phyloP scores from a whole-genome alignment of 2,113 vertebrate genomes.

The Grammomys dolichurus region DNA sequence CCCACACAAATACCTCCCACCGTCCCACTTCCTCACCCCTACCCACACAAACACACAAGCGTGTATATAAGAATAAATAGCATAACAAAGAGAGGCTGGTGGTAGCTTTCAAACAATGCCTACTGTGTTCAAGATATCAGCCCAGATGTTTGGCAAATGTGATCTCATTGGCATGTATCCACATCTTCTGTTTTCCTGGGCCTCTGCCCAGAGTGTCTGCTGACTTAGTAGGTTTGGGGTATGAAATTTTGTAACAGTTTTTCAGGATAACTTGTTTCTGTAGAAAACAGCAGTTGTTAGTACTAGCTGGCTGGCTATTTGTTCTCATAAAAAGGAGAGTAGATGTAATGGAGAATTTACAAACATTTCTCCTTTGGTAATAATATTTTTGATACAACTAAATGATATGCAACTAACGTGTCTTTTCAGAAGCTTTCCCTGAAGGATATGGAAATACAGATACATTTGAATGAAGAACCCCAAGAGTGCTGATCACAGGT shows the following conservation, averaged over 20 bases:
- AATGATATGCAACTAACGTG: not conserved
- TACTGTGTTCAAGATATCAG: not conserved
- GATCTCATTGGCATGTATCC: not conserved
- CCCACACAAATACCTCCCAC: not conserved
- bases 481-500: not conserved
- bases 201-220: conserved; percentile 11
- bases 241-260: conserved; percentile 52
- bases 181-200: conserved; percentile 25
- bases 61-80: not conserved
- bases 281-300: conserved; percentile 58
- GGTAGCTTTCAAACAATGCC: conserved; percentile 57
- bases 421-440: not conserved
- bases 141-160: conserved; percentile 40
- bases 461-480: conserved; percentile 39
- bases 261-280: conserved; percentile 13
- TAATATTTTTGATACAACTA: not conserved
- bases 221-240: not conserved
- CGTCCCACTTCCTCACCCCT: too few relatives aligned
- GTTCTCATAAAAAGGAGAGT: conserved; percentile 41
- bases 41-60: not conserved
- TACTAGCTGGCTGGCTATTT: conserved; percentile 56
- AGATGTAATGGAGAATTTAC: conserved; percentile 29
- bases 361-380: conserved; percentile 53
- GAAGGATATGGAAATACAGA: not conserved
- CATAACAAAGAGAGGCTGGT: not conserved